A percentile compares a stretch with the other conserved stretches of the same genome.
phyloP scores from a whole-genome alignment of 2,888 invertebrate genomes.

The Mythimna loreyi region DNA sequence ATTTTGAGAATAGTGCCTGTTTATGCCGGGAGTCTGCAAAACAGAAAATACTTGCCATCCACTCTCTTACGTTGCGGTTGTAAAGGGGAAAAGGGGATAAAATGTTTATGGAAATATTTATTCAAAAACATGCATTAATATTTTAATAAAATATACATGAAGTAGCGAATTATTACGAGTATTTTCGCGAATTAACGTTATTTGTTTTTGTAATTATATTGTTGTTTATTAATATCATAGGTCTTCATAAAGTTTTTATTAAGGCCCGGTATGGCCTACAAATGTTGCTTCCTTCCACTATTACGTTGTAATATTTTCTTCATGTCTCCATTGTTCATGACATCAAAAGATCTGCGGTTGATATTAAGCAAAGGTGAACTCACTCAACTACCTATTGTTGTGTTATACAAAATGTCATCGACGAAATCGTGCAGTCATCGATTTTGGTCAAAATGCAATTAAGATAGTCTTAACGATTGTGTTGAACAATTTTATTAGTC shows the following conservation, averaged over 20 bases:
- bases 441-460: conserved; percentile 29
- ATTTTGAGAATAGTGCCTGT: conserved; percentile 72
- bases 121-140: conserved; percentile 64
- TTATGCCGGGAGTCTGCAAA: conserved; percentile 73
- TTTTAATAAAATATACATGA: conserved; percentile 61
- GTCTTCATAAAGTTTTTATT: conserved; percentile 54
- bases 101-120: conserved; percentile 68
- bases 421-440: neutral
- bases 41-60: conserved; percentile 76
- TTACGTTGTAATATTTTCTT: conserved; percentile 26
- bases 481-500: conserved; percentile 25
- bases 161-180: conserved; percentile 23
- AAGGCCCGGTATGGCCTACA: conserved; percentile 20
- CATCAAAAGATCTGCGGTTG: conserved; percentile 27
- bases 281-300: conserved; percentile 29
- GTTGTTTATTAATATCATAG: conserved; percentile 24
- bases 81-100: conserved; percentile 63
- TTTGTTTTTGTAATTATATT: conserved; percentile 49
- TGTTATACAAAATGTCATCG: conserved; percentile 11
- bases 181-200: conserved; percentile 51
- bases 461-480: conserved; percentile 37
- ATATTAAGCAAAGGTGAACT: conserved; percentile 30
- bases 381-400: conserved; percentile 40
- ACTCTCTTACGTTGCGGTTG: conserved; percentile 61
- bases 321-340: conserved; percentile 40